These are phyloP conservation scores for Mylabris sibirica DNA, from an alignment of 2,888 invertebrate genomes.

Conservation along the genomic window DNA sequence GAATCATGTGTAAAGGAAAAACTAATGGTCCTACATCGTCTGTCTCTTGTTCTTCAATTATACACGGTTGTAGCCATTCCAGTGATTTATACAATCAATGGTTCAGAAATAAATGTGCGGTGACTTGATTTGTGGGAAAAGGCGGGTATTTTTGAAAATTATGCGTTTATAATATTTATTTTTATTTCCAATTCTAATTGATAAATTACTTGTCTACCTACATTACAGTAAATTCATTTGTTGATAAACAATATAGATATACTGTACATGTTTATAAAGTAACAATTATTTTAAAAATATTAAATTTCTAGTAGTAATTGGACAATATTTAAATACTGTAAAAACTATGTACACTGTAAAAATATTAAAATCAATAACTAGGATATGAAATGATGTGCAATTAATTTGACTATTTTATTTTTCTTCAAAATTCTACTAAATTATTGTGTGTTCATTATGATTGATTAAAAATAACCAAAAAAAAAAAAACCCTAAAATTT, in stretches of 20 bases:
- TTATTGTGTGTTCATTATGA: background rate
- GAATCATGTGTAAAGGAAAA: too few relatives aligned
- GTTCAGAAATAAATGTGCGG: too few relatives aligned
- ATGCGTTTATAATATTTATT: background rate
- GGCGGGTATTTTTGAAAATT: background rate
- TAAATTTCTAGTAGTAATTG: background rate
- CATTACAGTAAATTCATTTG: background rate
- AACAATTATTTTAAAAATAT: slow-evolving; percentile 27
- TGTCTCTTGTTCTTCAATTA: too few relatives aligned
- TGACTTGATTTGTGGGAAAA: background rate
- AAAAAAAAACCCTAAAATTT: slow-evolving; percentile 21
- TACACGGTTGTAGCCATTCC: too few relatives aligned
- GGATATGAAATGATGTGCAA: slow-evolving; percentile 10
- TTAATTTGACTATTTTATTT: background rate
- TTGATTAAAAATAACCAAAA: slow-evolving; percentile 18
- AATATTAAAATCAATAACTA: slow-evolving; percentile 20
- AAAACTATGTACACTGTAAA: slow-evolving; percentile 30
- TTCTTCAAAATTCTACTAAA: background rate
- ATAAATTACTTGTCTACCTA: slow-evolving; percentile 25
- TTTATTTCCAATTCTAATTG: slow-evolving; percentile 19
- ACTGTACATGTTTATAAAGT: slow-evolving; percentile 25
- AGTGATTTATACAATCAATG: too few relatives aligned
- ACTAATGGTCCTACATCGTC: too few relatives aligned
- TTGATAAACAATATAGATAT: slow-evolving; percentile 19
- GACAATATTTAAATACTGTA: slow-evolving; percentile 21